Base-by-base conservation (phyloP, 2,888 invertebrate species). In the Drosophila meridionalis region DNA sequence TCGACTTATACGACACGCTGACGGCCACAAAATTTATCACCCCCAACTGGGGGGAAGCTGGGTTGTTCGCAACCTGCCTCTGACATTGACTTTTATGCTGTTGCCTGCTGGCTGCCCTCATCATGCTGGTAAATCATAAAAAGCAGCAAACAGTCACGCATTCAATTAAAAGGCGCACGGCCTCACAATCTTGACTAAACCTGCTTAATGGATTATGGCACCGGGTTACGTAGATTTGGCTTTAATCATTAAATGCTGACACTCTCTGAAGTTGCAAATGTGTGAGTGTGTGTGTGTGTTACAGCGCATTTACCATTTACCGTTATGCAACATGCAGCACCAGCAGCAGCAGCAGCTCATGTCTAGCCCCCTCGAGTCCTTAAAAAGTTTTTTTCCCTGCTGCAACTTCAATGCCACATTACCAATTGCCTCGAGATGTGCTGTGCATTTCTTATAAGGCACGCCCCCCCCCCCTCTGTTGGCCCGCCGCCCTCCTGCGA, bases 111-210 rank as follows among this genome's bases (percentile, higher is more conserved):
- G 12, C n/a, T 42, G 26, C 52, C 34, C 34, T 34, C 32, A n/a
- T 40, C 34, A 6, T 36, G 45, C 26, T 45, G 58, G 34, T 9
- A 82, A 87, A 87, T 80, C 84, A 78, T 82, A 75, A 80, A 86
- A 80, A 82, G 71, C 80, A 75, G 73, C 77, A 77, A 84, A 82
- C 82, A 86, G 89, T 88, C 89, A 88, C 87, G 89, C 89, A 86
- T 82, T 87, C 84, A 88, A 87, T 88, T 88, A 87, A 85, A 76
- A 78, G 26, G 6, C 32, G 3, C 36, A 26, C 20, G 9, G 36
- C 2, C 14, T 38, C 36, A 26, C 53, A 14, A 14, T 26, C 55
- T n/a, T 7, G 36, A 38, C 30, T 30, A 5, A n/a, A 8, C 40
- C 56, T 7, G 28, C 47, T 74, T 77, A 58, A 65, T 68, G 80